phyloP scores from a whole-genome alignment of 2,888 invertebrate genomes.

The Latrodectus elegans region DNA sequence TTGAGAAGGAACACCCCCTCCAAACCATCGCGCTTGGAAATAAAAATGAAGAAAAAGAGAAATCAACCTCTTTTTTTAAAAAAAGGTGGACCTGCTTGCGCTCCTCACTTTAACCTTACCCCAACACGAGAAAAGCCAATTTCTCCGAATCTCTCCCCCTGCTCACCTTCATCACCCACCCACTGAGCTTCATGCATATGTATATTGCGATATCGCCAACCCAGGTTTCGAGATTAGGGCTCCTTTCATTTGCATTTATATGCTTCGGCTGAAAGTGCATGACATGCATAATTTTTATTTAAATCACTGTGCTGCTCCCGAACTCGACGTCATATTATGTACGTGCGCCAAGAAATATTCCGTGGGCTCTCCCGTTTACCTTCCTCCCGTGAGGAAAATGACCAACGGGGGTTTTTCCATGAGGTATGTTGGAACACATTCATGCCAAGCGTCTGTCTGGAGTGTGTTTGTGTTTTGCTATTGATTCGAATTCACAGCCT shows the following conservation, averaged over 20 bases:
- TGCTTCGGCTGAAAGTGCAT: constrained; percentile 67
- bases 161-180: background rate
- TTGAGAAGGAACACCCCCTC: constrained; percentile 28
- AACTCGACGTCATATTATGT: constrained; percentile 44
- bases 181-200: constrained; percentile 65
- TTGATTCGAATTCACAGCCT: constrained; percentile 16
- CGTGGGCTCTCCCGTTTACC: background rate
- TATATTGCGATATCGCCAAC: constrained; percentile 60
- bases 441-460: constrained; percentile 8
- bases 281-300: constrained; percentile 69
- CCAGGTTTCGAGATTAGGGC: constrained; percentile 39
- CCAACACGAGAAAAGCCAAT: constrained; percentile 39
- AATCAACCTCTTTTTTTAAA: constrained; percentile 19
- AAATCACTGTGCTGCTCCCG: constrained; percentile 38
- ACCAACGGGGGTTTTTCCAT: constrained; percentile 39
- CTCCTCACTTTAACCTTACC: background rate
- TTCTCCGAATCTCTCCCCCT: constrained; percentile 11
- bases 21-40: background rate
- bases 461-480: constrained; percentile 3
- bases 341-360: background rate
- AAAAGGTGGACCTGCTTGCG: constrained; percentile 19
- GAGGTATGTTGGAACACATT: constrained; percentile 6
- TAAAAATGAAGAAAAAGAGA: background rate
- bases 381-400: constrained; percentile 44
- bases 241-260: constrained; percentile 69